phyloP scores from a whole-genome alignment of 2,113 vertebrate genomes.

The Callionymus lyra region DNA sequence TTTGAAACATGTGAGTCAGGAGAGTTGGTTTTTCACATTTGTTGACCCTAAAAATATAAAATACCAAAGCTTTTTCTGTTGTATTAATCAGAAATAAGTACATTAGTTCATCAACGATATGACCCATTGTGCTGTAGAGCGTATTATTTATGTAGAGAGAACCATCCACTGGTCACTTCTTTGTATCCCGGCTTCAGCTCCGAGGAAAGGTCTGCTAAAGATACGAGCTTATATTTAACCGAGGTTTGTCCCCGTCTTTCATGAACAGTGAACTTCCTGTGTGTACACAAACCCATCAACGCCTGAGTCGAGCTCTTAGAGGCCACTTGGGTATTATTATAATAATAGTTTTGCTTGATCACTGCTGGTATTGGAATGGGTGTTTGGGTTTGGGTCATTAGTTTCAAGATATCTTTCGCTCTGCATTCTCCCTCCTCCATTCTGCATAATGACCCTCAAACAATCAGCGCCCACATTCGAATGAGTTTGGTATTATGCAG shows the following conservation, averaged over 20 bases:
- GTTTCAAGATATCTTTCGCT: conserved; percentile 35
- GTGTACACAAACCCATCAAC: conserved; percentile 21
- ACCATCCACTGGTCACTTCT: no score
- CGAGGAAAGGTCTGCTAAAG: no score
- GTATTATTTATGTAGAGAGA: no score
- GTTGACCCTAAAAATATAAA: no score
- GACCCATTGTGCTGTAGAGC: no score
- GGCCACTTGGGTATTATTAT: conserved; percentile 24
- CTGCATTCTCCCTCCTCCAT: conserved; percentile 44
- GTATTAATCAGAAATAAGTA: no score
- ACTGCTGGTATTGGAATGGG: conserved; percentile 32
- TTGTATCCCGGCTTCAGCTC: no score
- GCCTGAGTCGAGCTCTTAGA: conserved; percentile 21
- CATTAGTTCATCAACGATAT: no score
- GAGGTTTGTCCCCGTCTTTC: conserved; percentile 11
- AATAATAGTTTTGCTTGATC: conserved; percentile 42
- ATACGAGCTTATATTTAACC: conserved; percentile 7
- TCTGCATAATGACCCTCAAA: conserved; percentile 51
- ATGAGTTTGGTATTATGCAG: conserved; percentile 41
- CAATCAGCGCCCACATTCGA: conserved; percentile 40
- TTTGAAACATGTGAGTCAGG: no score
- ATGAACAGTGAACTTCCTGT: conserved; percentile 10
- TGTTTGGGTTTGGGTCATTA: conserved; percentile 36
- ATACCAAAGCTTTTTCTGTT: no score
- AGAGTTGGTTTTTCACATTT: no score